Evolutionary conservation across 1,140 invertebrate genomes (phyloP).

Genomic region (Drosophila mayri): DNA sequence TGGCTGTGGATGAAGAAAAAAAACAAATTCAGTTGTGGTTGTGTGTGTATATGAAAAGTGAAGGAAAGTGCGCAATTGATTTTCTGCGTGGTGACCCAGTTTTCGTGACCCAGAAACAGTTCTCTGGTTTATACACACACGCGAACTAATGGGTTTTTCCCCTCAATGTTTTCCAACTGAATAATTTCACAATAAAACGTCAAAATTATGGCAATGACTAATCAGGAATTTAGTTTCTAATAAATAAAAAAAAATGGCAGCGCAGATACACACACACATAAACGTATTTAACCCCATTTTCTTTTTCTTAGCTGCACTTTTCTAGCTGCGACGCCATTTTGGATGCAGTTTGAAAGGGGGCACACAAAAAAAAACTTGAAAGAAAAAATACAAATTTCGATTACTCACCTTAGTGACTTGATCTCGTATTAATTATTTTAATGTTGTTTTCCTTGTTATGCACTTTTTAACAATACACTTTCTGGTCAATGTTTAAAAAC

Average conservation of each 20-base stretch:
- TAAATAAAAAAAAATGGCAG: not conserved
- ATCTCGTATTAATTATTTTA: conserved; percentile 11
- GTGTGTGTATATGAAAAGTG: conserved; percentile 1
- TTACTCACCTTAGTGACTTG: conserved; percentile 38
- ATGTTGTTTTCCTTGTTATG: conserved; percentile 8
- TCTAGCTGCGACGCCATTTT: conserved; percentile 38
- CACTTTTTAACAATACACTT: conserved; percentile 37
- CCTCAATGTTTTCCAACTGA: conserved; percentile 22
- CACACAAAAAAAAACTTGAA: not conserved
- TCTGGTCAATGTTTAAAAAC: conserved; percentile 38
- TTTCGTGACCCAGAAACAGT: conserved; percentile 30
- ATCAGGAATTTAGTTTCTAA: conserved; percentile 12
- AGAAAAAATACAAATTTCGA: conserved; percentile 1
- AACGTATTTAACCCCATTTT: conserved; percentile 7
- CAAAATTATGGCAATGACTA: conserved; percentile 25
- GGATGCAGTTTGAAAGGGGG: not conserved
- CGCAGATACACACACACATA: conserved; percentile 9
- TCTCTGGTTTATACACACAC: conserved; percentile 24
- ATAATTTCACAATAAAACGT: conserved; percentile 17
- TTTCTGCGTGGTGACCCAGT: conserved; percentile 50
- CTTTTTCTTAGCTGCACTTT: conserved; percentile 34
- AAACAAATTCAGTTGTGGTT: not conserved
- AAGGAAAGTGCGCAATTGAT: conserved; percentile 36
- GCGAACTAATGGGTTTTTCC: not conserved
- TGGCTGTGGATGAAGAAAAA: conserved; percentile 12